Base-by-base conservation (phyloP, 2,113 vertebrate species). In the Gobiocypris rarus region DNA sequence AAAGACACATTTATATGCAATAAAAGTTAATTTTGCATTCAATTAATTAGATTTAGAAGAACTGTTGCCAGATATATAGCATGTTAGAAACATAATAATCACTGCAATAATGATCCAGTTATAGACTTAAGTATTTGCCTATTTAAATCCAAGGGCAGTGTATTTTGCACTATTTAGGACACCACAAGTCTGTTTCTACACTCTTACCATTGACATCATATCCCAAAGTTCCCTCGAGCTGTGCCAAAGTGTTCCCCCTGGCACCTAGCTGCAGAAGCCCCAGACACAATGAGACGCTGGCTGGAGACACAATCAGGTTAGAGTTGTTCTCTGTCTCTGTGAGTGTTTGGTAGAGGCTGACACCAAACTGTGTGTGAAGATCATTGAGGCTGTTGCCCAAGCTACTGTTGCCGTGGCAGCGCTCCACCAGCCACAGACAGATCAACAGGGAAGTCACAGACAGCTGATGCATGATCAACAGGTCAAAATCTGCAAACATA, bases 241-340 rank as follows among this genome's bases (percentile, higher is more conserved):
- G 96, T 0, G 0, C 85, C 70, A 94, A 89, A 0, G 96, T 98
- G 85, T 94, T 94, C 69, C 95, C 96, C 74, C 89, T 89, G 80
- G 96, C 95, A 14, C 96, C 96, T 0, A 97, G 93, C 89, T 97
- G 96, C 89, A 98, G 91, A 85, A 97, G 92, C 50, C 95, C 95
- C 89, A 98, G 91, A 50, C 96, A 94, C 73, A 93, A 45, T 24
- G 95, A 92, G 81, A 96, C 90, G 0, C 95, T 94, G 31, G 92
- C 90, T 0, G 97, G 96, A 0, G 97, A 97, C 85, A 97, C 26
- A 1, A 96, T 93, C 15, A 97, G 85, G 75, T 97, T 97, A 80
- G 94, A 95, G 78, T 86, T 86, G 73, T 96, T 94, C 87, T 94
- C 90, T 0, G 73, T 89, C 38, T 89, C 77, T 0, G 91, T 90